phyloP scores from a whole-genome alignment of 1,140 invertebrate genomes.

The Vollenhovia emeryi region DNA sequence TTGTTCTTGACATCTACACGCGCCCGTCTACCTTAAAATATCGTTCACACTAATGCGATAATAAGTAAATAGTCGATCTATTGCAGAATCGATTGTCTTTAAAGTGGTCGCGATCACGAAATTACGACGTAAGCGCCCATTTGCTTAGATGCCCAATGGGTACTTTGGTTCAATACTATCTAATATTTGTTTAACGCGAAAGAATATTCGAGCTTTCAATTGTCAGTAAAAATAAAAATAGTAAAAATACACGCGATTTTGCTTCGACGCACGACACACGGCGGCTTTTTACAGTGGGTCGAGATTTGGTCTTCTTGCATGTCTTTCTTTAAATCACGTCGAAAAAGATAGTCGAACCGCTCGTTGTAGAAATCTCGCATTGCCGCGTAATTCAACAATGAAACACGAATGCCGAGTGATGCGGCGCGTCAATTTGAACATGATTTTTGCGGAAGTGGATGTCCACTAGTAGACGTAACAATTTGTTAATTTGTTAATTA shows the following conservation, averaged over 20 bases:
- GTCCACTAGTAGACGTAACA: background rate
- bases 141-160: background rate
- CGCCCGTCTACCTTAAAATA: background rate
- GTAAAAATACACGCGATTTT: background rate
- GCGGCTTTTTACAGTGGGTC: background rate
- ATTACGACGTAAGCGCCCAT: background rate
- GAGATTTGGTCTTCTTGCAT: background rate
- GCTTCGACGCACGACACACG: background rate
- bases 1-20: background rate
- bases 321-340: background rate
- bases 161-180: too few relatives aligned
- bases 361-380: background rate
- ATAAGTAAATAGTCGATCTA: background rate
- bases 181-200: background rate
- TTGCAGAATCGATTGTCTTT: background rate
- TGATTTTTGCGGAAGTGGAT: constrained; percentile 5
- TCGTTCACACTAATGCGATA: background rate
- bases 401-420: background rate
- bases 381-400: background rate
- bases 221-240: background rate
- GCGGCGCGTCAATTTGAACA: background rate
- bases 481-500: constrained; percentile 56
- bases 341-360: background rate
- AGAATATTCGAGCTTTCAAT: background rate
- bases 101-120: background rate